Percentiles rank a stretch among this genome's conserved stretches.
phyloP scores from a whole-genome alignment of 2,797 vertebrate species.

The Gallinago stenura region DNA sequence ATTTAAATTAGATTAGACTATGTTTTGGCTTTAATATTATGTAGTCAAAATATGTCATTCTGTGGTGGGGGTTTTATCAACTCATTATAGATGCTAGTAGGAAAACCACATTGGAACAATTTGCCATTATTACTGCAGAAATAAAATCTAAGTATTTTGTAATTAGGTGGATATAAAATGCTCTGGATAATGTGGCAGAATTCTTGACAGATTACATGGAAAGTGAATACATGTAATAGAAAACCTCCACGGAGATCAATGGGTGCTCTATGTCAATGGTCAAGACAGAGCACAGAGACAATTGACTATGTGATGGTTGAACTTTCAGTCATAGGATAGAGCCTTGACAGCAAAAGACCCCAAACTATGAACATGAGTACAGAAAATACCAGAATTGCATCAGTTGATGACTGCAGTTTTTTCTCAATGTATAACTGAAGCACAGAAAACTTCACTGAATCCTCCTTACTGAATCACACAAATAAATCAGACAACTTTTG shows the following conservation, averaged over 20 bases:
- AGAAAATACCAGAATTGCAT: background rate
- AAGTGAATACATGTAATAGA: background rate
- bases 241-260: background rate
- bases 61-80: background rate
- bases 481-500: background rate
- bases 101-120: background rate
- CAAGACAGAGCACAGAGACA: background rate
- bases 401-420: background rate
- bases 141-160: background rate
- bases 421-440: background rate
- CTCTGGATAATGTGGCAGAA: background rate
- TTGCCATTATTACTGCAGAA: background rate
- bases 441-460: background rate
- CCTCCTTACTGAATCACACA: background rate
- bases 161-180: background rate
- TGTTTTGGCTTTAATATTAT: background rate
- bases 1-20: background rate
- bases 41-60: background rate
- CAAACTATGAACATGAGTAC: accelerated
- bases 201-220: background rate
- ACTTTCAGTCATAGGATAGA: background rate
- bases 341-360: background rate
- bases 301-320: background rate
- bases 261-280: background rate
- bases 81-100: background rate